Evolutionary conservation across 2,113 vertebrate genomes (phyloP).

Genomic region (Apodemus sylvaticus): DNA sequence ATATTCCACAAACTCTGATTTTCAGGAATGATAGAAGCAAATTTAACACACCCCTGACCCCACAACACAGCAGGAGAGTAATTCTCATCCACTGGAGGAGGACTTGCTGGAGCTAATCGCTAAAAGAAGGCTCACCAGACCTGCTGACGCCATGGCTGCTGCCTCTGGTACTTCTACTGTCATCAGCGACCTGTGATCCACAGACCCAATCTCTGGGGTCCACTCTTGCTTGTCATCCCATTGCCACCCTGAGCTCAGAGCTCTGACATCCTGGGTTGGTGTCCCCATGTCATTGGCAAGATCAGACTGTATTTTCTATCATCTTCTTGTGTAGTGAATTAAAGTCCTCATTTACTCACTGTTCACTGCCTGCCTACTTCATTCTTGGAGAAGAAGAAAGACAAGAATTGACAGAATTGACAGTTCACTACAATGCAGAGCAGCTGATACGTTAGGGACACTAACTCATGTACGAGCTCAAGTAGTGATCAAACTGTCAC

Average conservation of each 20-base stretch:
- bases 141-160: not conserved
- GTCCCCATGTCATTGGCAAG: not conserved
- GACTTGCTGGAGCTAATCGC: not conserved
- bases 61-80: not conserved
- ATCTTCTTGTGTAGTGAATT: not conserved
- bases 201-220: no score
- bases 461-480: not conserved
- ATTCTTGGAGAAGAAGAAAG: not conserved
- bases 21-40: not conserved
- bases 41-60: not conserved
- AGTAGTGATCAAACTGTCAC: slow-evolving; percentile 14
- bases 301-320: not conserved
- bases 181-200: no score
- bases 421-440: not conserved
- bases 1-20: slow-evolving; percentile 5
- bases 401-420: not conserved
- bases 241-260: not conserved
- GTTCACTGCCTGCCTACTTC: not conserved
- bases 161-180: not conserved
- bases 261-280: not conserved
- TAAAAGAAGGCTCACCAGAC: not conserved
- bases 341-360: not conserved
- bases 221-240: not conserved
- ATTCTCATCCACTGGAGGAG: no score
- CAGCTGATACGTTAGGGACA: not conserved